Evolutionary conservation across 2,888 invertebrate species (phyloP), one percentile per base, ranked within the genome.

Genomic region (Polyommatus iphigenia): DNA sequence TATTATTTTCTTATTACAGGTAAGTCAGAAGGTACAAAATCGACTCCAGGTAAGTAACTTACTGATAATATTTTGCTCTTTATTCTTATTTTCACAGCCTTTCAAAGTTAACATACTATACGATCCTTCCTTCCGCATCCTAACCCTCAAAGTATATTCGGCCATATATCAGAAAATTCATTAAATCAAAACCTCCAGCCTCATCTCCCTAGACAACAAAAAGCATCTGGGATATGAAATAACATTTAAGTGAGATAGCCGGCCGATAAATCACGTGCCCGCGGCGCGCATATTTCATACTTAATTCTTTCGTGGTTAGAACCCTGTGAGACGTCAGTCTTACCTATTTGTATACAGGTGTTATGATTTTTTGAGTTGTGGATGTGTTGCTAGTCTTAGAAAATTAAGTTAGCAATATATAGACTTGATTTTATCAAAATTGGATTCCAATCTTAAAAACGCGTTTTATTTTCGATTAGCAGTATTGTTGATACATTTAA

Each of bases 271-370:
- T 94, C 94, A 94, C 84, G 83, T 88, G 88, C 91, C 90, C 85
- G 85, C 87, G 90, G 88, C 87, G 87, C 89, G 90, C 91, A 93
- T 94, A 94, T 93, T 94, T 94, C 92, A 93, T 94, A 91, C 89
- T 94, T 93, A 94, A 93, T 93, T 94, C 93, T 94, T 93, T 91
- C 87, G 87, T 85, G 87, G 85, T 87, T 87, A 85, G 84, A 83
- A 85, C 84, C 85, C 82, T 80, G 83, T 87, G 89, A 85, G 87
- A 86, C 85, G 88, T 88, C 90, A 88, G 87, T 88, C 86, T 89
- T 85, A 83, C 81, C 81, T 83, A 83, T 85, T 82, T 85, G 83
- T 83, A 83, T 86, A 84, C 89, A 90, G 89, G 87, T 84, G 84
- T 84, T 83, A 76, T 72, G 13, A 54, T 54, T 46, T 75, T 75